Conservation (phyloP, 2,113 vertebrate species). For the Panurus biarmicus region DNA sequence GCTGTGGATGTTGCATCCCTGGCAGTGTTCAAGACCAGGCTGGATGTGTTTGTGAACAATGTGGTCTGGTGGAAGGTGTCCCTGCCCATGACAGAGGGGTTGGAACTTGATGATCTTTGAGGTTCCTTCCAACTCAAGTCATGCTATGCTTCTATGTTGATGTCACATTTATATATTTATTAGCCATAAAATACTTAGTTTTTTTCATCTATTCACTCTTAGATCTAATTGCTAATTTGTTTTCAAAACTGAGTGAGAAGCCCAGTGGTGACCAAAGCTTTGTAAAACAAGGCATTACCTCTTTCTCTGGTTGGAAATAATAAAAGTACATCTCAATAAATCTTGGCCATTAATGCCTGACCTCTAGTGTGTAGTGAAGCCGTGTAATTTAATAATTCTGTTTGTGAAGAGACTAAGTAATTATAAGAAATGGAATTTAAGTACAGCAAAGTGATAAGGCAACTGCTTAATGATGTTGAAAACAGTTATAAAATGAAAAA, state of each 20-base stretch:
- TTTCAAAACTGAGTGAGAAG: conserved; percentile 47
- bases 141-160: neutral
- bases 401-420: conserved; percentile 45
- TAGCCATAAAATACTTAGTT: neutral
- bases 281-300: conserved; percentile 26
- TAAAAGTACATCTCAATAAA: conserved; percentile 47
- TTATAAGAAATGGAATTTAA: conserved; percentile 53
- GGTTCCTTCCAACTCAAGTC: neutral
- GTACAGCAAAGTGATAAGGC: neutral
- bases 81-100: neutral
- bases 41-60: neutral
- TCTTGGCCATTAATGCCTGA: conserved; percentile 40
- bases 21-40: neutral
- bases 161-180: neutral
- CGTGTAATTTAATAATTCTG: conserved; percentile 26
- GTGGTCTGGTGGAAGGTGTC: neutral
- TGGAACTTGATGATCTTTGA: neutral
- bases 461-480: neutral
- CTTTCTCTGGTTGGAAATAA: conserved; percentile 30
- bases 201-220: neutral
- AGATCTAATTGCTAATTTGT: neutral
- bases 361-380: conserved; percentile 1
- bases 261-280: neutral
- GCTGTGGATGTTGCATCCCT: neutral
- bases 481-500: conserved; percentile 13